Evolutionary conservation across 2,797 vertebrate genomes (phyloP).

Genomic region (Euthynnus affinis): DNA sequence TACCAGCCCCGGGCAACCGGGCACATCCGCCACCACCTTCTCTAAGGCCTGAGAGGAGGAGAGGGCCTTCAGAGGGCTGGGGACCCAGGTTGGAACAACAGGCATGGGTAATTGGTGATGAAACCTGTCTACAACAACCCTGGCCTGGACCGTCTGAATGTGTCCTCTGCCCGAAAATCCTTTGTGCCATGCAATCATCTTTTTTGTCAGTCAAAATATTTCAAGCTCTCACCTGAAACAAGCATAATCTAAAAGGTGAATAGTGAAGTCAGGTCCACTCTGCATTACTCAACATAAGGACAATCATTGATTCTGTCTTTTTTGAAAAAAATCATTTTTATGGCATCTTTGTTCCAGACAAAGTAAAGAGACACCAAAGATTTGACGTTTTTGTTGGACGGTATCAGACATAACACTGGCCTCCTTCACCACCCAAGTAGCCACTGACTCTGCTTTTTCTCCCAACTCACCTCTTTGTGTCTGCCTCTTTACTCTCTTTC

Average conservation of each 20-base stretch:
- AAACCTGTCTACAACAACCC: slow-evolving; percentile 67
- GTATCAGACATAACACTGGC: slow-evolving; percentile 60
- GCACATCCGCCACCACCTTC: slow-evolving; percentile 93
- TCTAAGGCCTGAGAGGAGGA: slow-evolving; percentile 93
- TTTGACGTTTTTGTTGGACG: slow-evolving; percentile 71
- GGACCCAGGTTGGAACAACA: slow-evolving; percentile 62
- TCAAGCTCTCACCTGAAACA: slow-evolving; percentile 79
- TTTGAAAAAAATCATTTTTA: slow-evolving; percentile 72
- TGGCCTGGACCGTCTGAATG: slow-evolving; percentile 70
- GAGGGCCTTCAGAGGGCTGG: slow-evolving; percentile 64
- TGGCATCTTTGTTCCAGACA: slow-evolving; percentile 68
- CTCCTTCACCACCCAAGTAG: slow-evolving; percentile 68
- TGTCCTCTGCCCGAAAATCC: slow-evolving; percentile 72
- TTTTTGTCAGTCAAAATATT: slow-evolving; percentile 75
- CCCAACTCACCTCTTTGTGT: slow-evolving; percentile 73
- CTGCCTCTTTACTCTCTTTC: slow-evolving; percentile 61
- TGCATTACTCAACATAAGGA: slow-evolving; percentile 77
- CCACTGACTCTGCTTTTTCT: slow-evolving; percentile 65
- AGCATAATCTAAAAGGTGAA: slow-evolving; percentile 77
- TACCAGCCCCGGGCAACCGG: slow-evolving; percentile 89
- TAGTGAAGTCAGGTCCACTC: slow-evolving; percentile 80
- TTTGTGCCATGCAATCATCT: slow-evolving; percentile 86
- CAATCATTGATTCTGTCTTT: slow-evolving; percentile 81
- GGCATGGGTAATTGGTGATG: slow-evolving; percentile 62
- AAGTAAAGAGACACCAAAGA: slow-evolving; percentile 84